These are phyloP conservation scores for Sarcophilus harrisii DNA, from an alignment of 2,797 vertebrate genomes.

Conservation along the genomic window DNA sequence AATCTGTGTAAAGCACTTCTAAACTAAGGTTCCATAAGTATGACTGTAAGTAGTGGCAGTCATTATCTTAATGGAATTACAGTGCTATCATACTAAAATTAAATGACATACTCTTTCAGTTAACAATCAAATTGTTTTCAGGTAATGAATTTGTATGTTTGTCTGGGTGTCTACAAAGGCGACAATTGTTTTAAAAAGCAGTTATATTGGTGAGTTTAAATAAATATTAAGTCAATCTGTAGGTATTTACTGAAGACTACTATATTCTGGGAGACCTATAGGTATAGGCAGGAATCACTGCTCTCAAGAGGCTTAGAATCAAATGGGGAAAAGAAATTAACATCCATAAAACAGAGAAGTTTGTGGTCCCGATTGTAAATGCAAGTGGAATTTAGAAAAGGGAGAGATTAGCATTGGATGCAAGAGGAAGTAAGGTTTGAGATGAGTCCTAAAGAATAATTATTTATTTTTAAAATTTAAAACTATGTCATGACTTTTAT, in stretches of 20 bases:
- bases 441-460: conserved; percentile 33
- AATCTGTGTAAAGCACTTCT: not conserved
- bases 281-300: not conserved
- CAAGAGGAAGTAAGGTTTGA: not conserved
- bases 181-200: not conserved
- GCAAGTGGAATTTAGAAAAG: conserved; percentile 42
- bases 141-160: not conserved
- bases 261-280: not conserved
- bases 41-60: not conserved
- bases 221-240: not conserved
- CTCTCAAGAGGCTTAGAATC: not conserved
- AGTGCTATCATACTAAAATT: not conserved
- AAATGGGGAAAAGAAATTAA: conserved; percentile 40
- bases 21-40: not conserved
- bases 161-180: not conserved
- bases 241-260: not conserved
- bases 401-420: not conserved
- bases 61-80: not conserved
- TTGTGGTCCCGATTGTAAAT: not conserved
- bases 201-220: not conserved
- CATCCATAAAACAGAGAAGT: not conserved
- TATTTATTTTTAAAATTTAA: conserved; percentile 44
- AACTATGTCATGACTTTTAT: not conserved
- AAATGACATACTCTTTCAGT: not conserved
- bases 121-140: not conserved